A percentile compares a stretch with the other conserved stretches of the same genome.
phyloP scores from a whole-genome alignment of 2,113 vertebrate genomes.

The Isurus oxyrinchus region DNA sequence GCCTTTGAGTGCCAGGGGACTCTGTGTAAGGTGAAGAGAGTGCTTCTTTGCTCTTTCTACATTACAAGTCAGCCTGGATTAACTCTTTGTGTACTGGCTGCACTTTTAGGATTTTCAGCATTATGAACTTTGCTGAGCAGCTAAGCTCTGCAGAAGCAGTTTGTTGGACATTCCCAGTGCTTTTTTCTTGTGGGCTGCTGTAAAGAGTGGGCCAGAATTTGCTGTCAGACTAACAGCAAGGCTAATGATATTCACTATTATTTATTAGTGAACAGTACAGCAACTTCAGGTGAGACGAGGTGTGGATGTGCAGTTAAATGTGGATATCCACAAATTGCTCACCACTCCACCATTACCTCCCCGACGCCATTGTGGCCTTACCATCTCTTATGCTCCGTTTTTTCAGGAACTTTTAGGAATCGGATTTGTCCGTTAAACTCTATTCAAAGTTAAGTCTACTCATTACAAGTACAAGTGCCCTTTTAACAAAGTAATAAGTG shows the following conservation, averaged over 20 bases:
- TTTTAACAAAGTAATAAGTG: not conserved
- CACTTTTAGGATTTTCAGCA: not conserved
- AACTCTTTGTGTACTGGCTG: not conserved
- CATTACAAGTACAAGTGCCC: not conserved
- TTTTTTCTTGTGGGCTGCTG: not conserved
- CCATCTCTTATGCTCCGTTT: not conserved
- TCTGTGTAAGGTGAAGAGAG: not conserved
- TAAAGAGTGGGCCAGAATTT: not conserved
- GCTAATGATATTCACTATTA: not conserved
- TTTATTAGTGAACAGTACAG: not conserved
- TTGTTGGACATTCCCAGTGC: not conserved
- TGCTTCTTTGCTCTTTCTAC: not conserved
- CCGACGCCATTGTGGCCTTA: not conserved
- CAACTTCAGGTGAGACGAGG: not conserved
- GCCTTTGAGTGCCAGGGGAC: not conserved
- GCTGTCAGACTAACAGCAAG: not conserved
- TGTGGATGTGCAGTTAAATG: not conserved
- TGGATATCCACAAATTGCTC: not conserved
- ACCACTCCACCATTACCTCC: not conserved
- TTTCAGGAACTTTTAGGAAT: not conserved
- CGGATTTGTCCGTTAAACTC: not conserved
- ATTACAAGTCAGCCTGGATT: not conserved
- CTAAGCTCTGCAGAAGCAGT: not conserved
- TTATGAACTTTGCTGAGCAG: not conserved
- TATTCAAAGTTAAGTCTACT: not conserved